phyloP scores from a whole-genome alignment of 2,113 vertebrate species.

The Columbina picui region DNA sequence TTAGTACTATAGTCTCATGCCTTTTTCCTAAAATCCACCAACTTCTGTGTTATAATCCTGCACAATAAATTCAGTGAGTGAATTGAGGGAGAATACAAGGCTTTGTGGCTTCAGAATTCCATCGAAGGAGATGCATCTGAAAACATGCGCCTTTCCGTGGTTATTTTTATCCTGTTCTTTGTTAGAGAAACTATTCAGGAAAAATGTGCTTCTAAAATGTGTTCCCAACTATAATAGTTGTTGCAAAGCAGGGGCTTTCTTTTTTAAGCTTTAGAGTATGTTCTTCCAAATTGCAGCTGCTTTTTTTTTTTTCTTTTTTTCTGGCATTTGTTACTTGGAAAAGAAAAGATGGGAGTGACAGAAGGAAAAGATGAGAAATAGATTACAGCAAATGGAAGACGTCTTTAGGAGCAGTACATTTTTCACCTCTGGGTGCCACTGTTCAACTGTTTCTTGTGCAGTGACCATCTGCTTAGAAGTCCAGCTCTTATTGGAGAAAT shows the following conservation, averaged over 20 bases:
- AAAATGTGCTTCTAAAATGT: conserved; percentile 25
- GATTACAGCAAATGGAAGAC: neutral
- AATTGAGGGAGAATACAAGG: neutral
- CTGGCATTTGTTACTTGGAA: conserved; percentile 28
- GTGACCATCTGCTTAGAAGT: conserved; percentile 51
- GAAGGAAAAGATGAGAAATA: conserved; percentile 51
- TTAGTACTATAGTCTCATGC: neutral
- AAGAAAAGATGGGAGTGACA: conserved; percentile 30
- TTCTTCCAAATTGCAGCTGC: conserved; percentile 9
- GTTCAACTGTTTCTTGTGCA: conserved; percentile 79
- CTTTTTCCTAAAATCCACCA: neutral
- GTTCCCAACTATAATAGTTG: conserved; percentile 11
- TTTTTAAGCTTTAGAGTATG: conserved; percentile 8
- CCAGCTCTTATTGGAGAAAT: conserved; percentile 32
- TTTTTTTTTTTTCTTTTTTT: neutral
- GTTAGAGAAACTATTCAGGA: neutral
- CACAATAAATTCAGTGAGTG: neutral
- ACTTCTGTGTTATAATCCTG: neutral
- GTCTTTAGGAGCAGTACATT: conserved; percentile 56
- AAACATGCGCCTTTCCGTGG: neutral
- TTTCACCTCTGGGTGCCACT: conserved; percentile 82
- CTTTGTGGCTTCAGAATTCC: neutral
- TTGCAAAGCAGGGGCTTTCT: neutral
- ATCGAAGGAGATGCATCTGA: neutral
- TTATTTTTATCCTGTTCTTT: conserved; percentile 56